Conservation (phyloP, 2,888 invertebrate species). For the Biston stratarius region DNA sequence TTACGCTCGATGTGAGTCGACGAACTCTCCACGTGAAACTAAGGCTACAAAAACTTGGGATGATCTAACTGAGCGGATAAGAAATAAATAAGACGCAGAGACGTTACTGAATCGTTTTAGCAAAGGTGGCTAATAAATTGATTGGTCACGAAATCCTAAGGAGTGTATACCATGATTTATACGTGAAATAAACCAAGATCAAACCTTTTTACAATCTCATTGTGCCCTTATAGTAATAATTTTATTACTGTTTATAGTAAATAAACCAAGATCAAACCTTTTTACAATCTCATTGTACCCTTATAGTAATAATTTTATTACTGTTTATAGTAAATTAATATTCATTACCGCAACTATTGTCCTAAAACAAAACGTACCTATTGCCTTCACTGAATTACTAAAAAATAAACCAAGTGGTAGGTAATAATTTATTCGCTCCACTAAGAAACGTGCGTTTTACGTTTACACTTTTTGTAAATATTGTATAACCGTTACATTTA, state of each 20-base stretch:
- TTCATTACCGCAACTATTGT: no score
- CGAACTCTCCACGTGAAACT: slow-evolving; percentile 30
- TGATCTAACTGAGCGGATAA: slow-evolving; percentile 24
- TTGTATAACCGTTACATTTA: slow-evolving; percentile 7
- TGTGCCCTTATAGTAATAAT: no score
- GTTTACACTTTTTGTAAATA: not conserved
- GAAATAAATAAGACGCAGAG: slow-evolving; percentile 23
- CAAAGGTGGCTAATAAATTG: not conserved
- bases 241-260: no score
- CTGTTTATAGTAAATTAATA: no score
- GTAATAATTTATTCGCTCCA: not conserved
- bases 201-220: not conserved
- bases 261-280: not conserved
- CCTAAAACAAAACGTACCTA: no score
- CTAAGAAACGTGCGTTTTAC: not conserved
- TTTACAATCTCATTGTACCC: no score
- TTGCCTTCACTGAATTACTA: not conserved
- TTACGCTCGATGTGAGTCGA: slow-evolving; percentile 29
- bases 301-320: no score
- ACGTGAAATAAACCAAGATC: not conserved
- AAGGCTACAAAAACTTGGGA: slow-evolving; percentile 22
- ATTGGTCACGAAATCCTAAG: slow-evolving; percentile 14
- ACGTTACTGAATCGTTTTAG: not conserved
- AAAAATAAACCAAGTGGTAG: not conserved
- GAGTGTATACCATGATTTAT: not conserved